A percentile compares a stretch with the other conserved stretches of the same genome.
Evolutionary conservation across 2,888 invertebrate genomes (phyloP).

Genomic region (Synergus itoensis): DNA sequence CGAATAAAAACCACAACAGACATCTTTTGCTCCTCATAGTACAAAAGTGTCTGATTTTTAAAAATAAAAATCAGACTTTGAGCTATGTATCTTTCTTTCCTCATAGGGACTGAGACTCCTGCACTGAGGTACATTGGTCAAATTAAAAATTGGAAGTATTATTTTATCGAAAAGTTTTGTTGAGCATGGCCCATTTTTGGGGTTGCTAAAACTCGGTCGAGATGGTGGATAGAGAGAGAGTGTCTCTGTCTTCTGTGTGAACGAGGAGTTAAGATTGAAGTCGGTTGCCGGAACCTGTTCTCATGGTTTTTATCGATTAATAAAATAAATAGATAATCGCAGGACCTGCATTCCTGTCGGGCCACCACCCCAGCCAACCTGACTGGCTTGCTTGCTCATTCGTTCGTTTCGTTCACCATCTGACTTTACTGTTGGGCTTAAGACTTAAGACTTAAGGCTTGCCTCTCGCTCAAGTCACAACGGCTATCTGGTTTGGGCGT

Average conservation of each 20-base stretch:
- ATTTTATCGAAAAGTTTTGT: not conserved
- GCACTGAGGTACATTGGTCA: no score
- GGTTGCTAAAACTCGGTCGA: slow-evolving; percentile 27
- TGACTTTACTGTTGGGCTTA: slow-evolving; percentile 3
- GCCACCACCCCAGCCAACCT: slow-evolving; percentile 59
- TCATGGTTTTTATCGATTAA: slow-evolving; percentile 72
- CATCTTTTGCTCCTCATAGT: no score
- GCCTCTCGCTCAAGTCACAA: slow-evolving; percentile 45
- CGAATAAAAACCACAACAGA: no score
- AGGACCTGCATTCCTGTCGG: slow-evolving; percentile 69
- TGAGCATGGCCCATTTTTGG: not conserved
- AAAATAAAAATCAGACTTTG: no score
- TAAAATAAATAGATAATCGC: slow-evolving; percentile 73
- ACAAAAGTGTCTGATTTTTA: no score
- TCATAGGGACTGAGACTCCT: no score
- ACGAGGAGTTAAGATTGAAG: slow-evolving; percentile 51
- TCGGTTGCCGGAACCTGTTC: slow-evolving; percentile 71
- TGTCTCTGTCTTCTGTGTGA: slow-evolving; percentile 46
- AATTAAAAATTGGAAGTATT: not conserved
- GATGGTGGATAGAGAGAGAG: slow-evolving; percentile 47
- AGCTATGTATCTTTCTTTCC: no score
- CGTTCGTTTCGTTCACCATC: slow-evolving; percentile 23
- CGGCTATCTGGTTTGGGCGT: slow-evolving; percentile 60
- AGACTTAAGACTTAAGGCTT: slow-evolving; percentile 7
- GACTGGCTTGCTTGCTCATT: slow-evolving; percentile 51